Base-by-base conservation (phyloP, 2,888 invertebrate genomes). In the Drosophila mimica region DNA sequence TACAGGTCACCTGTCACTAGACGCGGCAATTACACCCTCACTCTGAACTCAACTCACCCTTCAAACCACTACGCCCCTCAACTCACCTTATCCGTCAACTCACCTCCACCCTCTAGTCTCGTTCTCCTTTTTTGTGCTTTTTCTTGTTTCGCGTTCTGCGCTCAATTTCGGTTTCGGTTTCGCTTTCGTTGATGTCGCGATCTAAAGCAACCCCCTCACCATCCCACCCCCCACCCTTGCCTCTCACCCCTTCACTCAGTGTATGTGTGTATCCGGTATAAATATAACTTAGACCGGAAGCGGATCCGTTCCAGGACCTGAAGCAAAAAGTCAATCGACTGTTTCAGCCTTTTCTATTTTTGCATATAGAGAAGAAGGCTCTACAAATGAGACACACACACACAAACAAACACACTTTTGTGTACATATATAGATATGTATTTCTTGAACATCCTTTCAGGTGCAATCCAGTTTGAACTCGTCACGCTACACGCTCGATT, bases 401-500 rank as follows among this genome's bases (percentile, higher is more conserved):
- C 3, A 38, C 9, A n/a, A 0, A 9, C 34, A 25, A 25, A 2
- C 25, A 25, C 25, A 25, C 25, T 25, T 25, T 25, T 25, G 25
- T 25, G 25, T 25, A 4, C 34, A 34, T 36, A 51, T 4, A 31
- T 30, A 13, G 1, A 28, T 43, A 20, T 25, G 25, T 33, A 33
- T 48, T 28, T 70, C 36, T 46, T 15, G 46, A 25, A 30, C 36
- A 51, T 49, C 43, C 30, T 61, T 69, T n/a, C 65, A 87, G 82
- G 75, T 72, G 64, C 68, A 87, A 68, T 60, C 71, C 66, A 80
- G 70, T 74, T 74, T 61, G 40, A 80, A 56, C 64, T 74, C 67
- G 57, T 65, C 61, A 70, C 69, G 63, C 74, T 66, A 64, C 82
- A 53, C 75, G 58, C 67, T 81, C 72, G 80, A 88, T 76, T 74